Percentiles rank a stretch among this genome's conserved stretches.
Evolutionary conservation across 1,140 invertebrate genomes (phyloP).

Genomic region (Tyrophagus putrescentiae): DNA sequence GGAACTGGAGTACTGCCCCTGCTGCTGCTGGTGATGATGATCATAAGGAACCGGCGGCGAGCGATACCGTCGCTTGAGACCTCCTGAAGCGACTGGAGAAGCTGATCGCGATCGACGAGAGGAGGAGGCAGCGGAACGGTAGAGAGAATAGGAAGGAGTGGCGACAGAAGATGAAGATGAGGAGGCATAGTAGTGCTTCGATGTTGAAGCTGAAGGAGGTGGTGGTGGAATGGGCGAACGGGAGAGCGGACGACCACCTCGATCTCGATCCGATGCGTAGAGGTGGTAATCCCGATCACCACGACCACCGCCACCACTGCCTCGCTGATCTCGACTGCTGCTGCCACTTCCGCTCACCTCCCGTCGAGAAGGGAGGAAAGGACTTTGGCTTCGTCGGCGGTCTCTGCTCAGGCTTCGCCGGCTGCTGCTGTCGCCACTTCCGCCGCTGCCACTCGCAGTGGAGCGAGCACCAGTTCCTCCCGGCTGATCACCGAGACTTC

Average conservation of each 20-base stretch:
- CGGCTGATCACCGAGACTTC: too few relatives aligned
- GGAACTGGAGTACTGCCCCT: too few relatives aligned
- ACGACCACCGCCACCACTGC: conserved; percentile 19
- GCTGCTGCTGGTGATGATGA: not conserved
- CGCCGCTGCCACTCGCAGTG: too few relatives aligned
- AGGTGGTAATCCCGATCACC: not conserved
- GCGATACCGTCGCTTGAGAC: too few relatives aligned
- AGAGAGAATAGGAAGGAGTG: not conserved
- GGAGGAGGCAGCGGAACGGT: not conserved
- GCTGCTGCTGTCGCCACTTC: not conserved
- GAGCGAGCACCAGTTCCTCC: too few relatives aligned
- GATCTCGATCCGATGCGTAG: too few relatives aligned
- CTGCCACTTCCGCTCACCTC: too few relatives aligned
- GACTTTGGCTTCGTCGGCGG: not conserved
- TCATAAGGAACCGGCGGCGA: too few relatives aligned
- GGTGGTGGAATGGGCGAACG: not conserved
- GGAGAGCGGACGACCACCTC: too few relatives aligned
- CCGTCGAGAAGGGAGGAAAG: not conserved
- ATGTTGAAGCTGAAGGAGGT: not conserved
- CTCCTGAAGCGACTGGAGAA: too few relatives aligned
- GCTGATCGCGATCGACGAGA: not conserved
- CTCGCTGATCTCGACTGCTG: not conserved
- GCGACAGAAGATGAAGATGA: conserved; percentile 3
- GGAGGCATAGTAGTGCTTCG: not conserved
- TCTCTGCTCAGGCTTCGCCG: conserved; percentile 3